These are phyloP conservation scores for Gallinago paraguaiae DNA, from an alignment of 2,113 vertebrate species.

Conservation along the genomic window DNA sequence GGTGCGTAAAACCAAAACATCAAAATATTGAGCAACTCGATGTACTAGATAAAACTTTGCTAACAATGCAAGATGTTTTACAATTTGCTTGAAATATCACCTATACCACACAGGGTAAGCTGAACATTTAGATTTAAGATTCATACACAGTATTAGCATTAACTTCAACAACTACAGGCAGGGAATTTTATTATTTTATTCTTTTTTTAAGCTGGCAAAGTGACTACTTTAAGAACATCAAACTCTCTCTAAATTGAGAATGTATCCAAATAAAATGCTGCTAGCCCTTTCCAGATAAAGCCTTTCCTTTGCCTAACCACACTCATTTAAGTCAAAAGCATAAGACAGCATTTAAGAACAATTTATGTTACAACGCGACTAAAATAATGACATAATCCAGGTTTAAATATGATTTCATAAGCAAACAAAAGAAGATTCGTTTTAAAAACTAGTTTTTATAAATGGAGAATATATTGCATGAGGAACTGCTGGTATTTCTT, in stretches of 20 bases:
- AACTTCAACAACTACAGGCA: conserved; percentile 81
- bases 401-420: conserved; percentile 82
- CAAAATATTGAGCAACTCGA: conserved; percentile 79
- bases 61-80: conserved; percentile 79
- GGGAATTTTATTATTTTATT: conserved; percentile 9
- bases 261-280: conserved; percentile 76
- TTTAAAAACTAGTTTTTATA: conserved; percentile 94
- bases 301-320: conserved; percentile 70
- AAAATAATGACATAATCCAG: conserved; percentile 76
- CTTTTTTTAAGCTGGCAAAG: conserved; percentile 75
- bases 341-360: conserved; percentile 76
- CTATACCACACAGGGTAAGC: conserved; percentile 79
- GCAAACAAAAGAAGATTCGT: conserved; percentile 70
- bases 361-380: conserved; percentile 71
- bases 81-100: conserved; percentile 78
- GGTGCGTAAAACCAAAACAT: conserved; percentile 87
- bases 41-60: conserved; percentile 77
- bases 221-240: conserved; percentile 76
- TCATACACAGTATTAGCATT: conserved; percentile 81
- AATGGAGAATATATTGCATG: conserved; percentile 88
- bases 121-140: conserved; percentile 81
- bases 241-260: conserved; percentile 76
- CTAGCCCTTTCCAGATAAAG: conserved; percentile 75
- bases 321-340: conserved; percentile 75
- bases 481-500: conserved; percentile 87